Conservation (phyloP, 2,113 vertebrate genomes). For the Cranoglanis bouderius region DNA sequence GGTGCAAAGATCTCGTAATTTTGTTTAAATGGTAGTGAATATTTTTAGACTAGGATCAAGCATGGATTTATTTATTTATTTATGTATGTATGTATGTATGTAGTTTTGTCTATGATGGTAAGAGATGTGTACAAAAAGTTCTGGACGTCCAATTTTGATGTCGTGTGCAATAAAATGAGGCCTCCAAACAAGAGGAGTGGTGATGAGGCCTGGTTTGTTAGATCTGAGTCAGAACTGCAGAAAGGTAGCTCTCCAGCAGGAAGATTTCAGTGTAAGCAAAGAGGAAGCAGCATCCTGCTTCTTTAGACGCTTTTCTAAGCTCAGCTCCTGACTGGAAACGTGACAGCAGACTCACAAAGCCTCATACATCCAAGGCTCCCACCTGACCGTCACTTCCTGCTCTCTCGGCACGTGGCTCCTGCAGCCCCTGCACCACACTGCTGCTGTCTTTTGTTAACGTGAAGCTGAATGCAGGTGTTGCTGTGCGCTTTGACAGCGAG, state of each 20-base stretch:
- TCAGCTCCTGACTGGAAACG: not conserved
- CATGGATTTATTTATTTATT: not conserved
- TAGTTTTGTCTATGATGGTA: not conserved
- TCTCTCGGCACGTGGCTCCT: not conserved
- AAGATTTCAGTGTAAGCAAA: not conserved
- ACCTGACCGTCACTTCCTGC: not conserved
- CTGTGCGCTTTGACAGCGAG: conserved; percentile 33
- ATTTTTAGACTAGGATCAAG: not conserved
- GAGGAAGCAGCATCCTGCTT: not conserved
- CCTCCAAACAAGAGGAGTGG: not conserved
- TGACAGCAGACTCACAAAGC: not conserved
- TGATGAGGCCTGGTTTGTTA: not conserved
- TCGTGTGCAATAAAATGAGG: not conserved
- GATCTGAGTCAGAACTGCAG: not conserved
- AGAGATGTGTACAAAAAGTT: not conserved
- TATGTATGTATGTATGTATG: not conserved
- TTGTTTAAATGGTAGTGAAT: not conserved
- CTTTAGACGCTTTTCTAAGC: not conserved
- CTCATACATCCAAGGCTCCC: not conserved
- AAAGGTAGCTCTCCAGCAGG: not conserved
- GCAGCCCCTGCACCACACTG: not conserved
- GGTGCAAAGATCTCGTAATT: not conserved
- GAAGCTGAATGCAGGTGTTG: conserved; percentile 31
- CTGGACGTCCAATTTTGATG: not conserved
- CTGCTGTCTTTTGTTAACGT: conserved; percentile 32